phyloP scores from a whole-genome alignment of 2,888 invertebrate genomes.

The Callinectes sapidus region DNA sequence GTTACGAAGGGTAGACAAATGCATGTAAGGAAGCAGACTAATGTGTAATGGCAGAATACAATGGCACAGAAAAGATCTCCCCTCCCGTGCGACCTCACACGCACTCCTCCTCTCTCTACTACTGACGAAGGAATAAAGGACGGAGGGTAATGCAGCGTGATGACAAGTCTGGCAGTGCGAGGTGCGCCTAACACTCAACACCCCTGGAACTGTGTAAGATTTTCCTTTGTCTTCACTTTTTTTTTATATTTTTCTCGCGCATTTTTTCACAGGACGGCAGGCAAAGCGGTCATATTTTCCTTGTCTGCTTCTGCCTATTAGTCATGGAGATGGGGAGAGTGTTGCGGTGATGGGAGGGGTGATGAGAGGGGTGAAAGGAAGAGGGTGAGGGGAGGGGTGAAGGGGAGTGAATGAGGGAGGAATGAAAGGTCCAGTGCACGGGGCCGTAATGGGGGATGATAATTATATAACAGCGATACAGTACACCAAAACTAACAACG shows the following conservation, averaged over 20 bases:
- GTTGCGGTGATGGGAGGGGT: slow-evolving; percentile 31
- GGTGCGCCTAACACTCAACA: not conserved
- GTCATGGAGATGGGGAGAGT: slow-evolving; percentile 24
- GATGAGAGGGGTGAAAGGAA: not conserved
- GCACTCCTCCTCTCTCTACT: not conserved
- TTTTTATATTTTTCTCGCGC: not conserved
- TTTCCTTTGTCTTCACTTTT: not conserved
- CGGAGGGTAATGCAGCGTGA: not conserved
- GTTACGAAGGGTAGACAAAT: slow-evolving; percentile 39
- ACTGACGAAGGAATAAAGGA: slow-evolving; percentile 21
- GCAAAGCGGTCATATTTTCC: slow-evolving; percentile 29
- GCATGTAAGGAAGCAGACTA: slow-evolving; percentile 36
- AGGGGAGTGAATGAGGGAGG: not conserved
- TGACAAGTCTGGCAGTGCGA: not conserved
- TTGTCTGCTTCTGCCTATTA: slow-evolving; percentile 31
- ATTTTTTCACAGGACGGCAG: slow-evolving; percentile 12
- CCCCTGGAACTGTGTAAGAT: not conserved
- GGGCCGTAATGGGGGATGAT: not conserved
- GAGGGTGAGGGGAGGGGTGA: not conserved
- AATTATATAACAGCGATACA: not conserved
- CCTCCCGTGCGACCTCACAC: not conserved
- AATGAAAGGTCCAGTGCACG: not conserved
- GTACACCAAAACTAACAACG: not conserved
- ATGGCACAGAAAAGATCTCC: slow-evolving; percentile 38
- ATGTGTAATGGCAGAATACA: slow-evolving; percentile 42